Percentiles rank a stretch among this genome's conserved stretches.
Conservation (phyloP, 2,888 invertebrate species). For the Philonicus albiceps region DNA sequence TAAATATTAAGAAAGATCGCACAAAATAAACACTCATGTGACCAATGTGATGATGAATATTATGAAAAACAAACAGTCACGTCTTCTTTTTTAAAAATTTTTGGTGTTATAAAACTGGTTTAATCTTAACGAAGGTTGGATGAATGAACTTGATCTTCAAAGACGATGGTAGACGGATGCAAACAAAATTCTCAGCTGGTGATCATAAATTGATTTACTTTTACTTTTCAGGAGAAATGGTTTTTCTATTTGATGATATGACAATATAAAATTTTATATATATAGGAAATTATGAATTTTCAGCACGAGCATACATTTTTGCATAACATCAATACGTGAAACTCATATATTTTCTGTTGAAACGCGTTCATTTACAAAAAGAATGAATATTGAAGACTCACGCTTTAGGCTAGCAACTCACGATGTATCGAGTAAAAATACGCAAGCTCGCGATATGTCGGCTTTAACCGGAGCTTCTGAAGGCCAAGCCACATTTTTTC, state of each 20-base stretch:
- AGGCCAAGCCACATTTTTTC: conserved; percentile 17
- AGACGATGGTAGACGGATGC: background rate
- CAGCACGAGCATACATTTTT: background rate
- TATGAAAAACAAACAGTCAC: background rate
- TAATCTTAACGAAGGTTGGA: background rate
- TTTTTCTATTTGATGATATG: background rate
- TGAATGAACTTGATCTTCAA: conserved; percentile 27
- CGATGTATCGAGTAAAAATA: background rate
- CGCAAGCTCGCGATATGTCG: background rate
- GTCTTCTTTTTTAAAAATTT: background rate
- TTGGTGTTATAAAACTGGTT: conserved; percentile 6
- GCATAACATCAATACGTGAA: background rate
- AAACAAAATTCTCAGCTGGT: background rate
- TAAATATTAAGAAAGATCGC: background rate
- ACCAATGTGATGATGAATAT: background rate
- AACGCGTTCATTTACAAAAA: background rate
- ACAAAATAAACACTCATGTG: background rate
- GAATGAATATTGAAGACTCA: background rate
- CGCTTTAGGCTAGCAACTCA: conserved; percentile 24
- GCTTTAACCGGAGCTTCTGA: conserved; percentile 22
- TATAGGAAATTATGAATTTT: background rate
- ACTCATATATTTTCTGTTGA: background rate
- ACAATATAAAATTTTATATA: background rate
- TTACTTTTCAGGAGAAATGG: background rate
- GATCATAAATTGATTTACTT: background rate